Base-by-base conservation (phyloP, 37 sponge, comb jelly and placozoan genomes). In the Corticium candelabrum region DNA sequence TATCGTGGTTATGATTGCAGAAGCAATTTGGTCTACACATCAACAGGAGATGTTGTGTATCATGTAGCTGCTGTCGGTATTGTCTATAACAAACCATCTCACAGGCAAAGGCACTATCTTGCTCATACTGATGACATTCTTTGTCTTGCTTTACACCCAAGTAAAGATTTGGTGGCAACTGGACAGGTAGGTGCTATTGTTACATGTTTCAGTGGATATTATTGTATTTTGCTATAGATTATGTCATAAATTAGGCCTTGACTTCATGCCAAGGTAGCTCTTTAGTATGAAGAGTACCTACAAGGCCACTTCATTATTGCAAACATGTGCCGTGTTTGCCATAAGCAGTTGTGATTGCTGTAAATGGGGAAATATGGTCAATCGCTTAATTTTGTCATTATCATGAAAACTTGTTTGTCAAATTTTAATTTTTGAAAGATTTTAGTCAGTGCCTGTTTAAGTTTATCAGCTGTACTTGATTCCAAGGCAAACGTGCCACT, bases 1-100 rank as follows among this genome's bases (percentile, higher is more conserved):
- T 97, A 97, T 78, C 87, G 99, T 67, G 99, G 99, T 27, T 94
- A 94, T 68, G 99, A 97, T 67, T 94, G 92, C 78, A 82, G 95
- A 31, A 87, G 84, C 80, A 97, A 97, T 79, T 83, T 97, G 37
- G 89, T 77, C 90, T 97, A 94, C 81, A 87, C 90, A 4, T 79
- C 86, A 11, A 76, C 80, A 15, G 93, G 90, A 1, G 90, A 91
- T 15, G 74, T 97, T 1, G 89, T 97, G 37, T 97, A 97, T 79
- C 95, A 94, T 77, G 82, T 97, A 3, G 99, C 99, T 35, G 99
- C 93, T 41, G 69, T 97, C 70, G 99, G 99, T 37, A 87, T 97
- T 37, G 87, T 97, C 68, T 94, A 94, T 82, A 87, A 84, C 74
- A 78, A 70, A 0, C 43, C 70, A 74, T 81, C 72, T 33, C 92